Base-by-base conservation (phyloP, 2,888 invertebrate genomes). In the Hylaea fasciaria region DNA sequence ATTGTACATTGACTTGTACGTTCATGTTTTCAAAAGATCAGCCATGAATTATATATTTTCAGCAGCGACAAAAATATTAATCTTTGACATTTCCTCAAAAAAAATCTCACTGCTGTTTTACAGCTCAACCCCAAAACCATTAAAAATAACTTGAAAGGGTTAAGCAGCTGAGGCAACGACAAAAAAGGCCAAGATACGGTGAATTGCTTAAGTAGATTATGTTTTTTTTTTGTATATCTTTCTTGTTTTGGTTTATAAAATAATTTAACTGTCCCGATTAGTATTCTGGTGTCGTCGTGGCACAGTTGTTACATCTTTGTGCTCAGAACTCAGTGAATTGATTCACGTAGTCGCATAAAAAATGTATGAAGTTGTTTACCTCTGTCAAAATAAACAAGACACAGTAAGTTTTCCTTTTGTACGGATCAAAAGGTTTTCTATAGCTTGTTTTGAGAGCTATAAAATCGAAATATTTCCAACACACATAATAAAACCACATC, bases 81-180 rank as follows among this genome's bases (percentile, higher is more conserved):
- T 29, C 13, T 11, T 12, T 7, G 35, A 58, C 55, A 55, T 61
- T 64, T 35, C 61, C 64, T 65, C 66, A 52, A 46, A 53, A 56
- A 70, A 56, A 68, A 71, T 66, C 62, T 71, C 69, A 70, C 60
- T 59, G 32, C 62, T 70, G 66, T 69, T 71, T 70, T 71, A 65
- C 55, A 61, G 59, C 62, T 67, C 65, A 65, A 70, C 66, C 73
- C 71, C 69, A 68, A 76, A 78, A 68, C 71, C 75, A 73, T 77
- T 74, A 77, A 71, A 76, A 72, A 70, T 62, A 73, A 75, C 69
- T 74, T 68, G 68, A 59, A 72, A 68, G 73, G 75, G 73, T 75
- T 73, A 68, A 73, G 62, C 72, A 72, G 68, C 63, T 71, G 70
- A 77, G 65, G 53, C 57, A 68, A 70, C 64, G 69, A 69, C 72